phyloP scores from a whole-genome alignment of 2,113 vertebrate genomes.

The Colistium nudipinnis region DNA sequence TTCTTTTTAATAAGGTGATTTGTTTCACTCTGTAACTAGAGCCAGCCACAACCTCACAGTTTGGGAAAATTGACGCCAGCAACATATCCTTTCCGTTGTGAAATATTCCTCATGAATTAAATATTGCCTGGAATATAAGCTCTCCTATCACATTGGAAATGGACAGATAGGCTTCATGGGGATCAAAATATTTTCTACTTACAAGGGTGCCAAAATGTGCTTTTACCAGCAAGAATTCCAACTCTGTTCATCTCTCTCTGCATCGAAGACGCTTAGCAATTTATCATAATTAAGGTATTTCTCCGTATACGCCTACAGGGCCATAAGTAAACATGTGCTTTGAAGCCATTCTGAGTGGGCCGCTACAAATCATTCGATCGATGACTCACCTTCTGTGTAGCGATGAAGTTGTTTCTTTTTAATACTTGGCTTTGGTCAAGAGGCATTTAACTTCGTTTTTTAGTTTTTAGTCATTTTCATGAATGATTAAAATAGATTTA shows the following conservation, averaged over 20 bases:
- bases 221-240: slow-evolving; percentile 9
- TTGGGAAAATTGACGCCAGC: slow-evolving; percentile 73
- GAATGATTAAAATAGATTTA: slow-evolving; percentile 34
- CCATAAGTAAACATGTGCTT: background rate
- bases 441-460: background rate
- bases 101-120: slow-evolving; percentile 67
- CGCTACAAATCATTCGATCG: background rate
- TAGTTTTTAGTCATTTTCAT: background rate
- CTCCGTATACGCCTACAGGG: too few relatives aligned
- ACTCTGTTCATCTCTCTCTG: background rate
- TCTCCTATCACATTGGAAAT: slow-evolving; percentile 19
- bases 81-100: slow-evolving; percentile 60
- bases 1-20: slow-evolving; percentile 80
- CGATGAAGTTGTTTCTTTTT: background rate
- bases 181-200: slow-evolving; percentile 11
- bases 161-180: slow-evolving; percentile 34
- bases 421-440: slow-evolving; percentile 2
- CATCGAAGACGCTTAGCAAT: background rate
- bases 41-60: slow-evolving; percentile 62
- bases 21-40: slow-evolving; percentile 77
- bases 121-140: slow-evolving; percentile 47
- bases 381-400: background rate
- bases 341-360: background rate
- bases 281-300: background rate
- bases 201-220: background rate